Percentiles rank a stretch among this genome's conserved stretches.
Conservation (phyloP, 2,113 vertebrate genomes). For the Laterallus jamaicensis region DNA sequence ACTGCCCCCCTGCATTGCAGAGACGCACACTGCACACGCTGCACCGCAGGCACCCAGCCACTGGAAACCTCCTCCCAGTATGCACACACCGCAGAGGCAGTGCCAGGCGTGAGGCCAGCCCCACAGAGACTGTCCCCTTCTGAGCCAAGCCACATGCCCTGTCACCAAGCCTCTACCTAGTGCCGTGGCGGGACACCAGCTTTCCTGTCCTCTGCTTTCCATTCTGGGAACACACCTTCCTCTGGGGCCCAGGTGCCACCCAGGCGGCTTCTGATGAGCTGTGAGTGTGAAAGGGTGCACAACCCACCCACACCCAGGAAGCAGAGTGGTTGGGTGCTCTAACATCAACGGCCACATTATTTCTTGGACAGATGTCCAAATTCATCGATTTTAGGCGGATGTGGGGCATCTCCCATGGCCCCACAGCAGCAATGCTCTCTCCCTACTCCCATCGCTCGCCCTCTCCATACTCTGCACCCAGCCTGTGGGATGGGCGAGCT, state of each 20-base stretch:
- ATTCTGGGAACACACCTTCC: not conserved
- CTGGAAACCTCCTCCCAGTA: not conserved
- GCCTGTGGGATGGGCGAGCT: accelerated
- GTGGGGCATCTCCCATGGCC: not conserved
- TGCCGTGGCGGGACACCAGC: not conserved
- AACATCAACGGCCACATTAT: not conserved
- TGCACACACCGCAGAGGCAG: not conserved
- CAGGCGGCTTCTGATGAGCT: not conserved
- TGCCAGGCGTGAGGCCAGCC: not conserved
- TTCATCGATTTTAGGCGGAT: no score
- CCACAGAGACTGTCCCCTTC: not conserved
- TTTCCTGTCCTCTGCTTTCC: accelerated
- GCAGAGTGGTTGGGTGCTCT: not conserved
- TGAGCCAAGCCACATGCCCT: not conserved
- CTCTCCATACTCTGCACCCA: not conserved
- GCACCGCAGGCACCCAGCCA: not conserved
- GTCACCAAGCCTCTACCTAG: not conserved
- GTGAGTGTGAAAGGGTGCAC: not conserved
- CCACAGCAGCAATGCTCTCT: not conserved
- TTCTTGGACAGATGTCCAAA: no score
- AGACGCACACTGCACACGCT: not conserved
- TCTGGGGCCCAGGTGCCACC: not conserved
- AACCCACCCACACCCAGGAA: not conserved
- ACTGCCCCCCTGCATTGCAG: slow-evolving; percentile 36
- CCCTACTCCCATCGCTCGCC: accelerated